Evolutionary conservation across 30 jellyfish, hydroid and myxozoan genomes (phyloP), one percentile per base, ranked within the genome.

Genomic region (Pelagia noctiluca): DNA sequence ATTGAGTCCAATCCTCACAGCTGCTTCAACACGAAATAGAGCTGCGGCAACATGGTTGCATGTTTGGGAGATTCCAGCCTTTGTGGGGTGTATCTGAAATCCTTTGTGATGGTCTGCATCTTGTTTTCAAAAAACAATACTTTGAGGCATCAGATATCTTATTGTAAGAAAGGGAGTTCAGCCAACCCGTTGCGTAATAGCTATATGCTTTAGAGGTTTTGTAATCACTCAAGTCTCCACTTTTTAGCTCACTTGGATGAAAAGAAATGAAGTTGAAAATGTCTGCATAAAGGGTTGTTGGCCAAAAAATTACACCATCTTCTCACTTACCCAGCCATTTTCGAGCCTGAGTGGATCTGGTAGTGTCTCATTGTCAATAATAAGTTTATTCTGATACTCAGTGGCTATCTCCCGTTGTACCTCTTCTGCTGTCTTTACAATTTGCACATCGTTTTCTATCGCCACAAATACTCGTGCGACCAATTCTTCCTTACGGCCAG

Each of bases 141-240:
- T 26, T 75, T 75, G 74, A 31, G 26, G 75, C 16, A n/a, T 23
- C 80, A 13, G 75, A 35, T 61, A 62, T 19, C 21, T 53, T 69
- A 32, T 60, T 79, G 80, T 48, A 78, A 0, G 1, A 18, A 52
- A 78, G 46, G 33, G 89, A 71, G 4, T 0, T 0, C 33, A 78
- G 80, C 89, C 80, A 78, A 13, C 80, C 89, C 10, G 24, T 35
- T 78, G 77, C 54, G 38, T 60, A 86, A 70, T 86, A 79, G 34
- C 92, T 65, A 65, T 78, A 86, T 32, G 82, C 96, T 24, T 78
- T 86, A 3, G 91, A 77, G 3, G 63, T 49, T 50, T 86, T 86
- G 87, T 86, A 86, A 54, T 65, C 96, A 50, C 50, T 64, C 61
- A 86, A 35, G 61, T 67, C 96, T 1, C 66, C 16, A 71, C 76